phyloP scores from a whole-genome alignment of 64 coral and sea anemone genomes.

The Actinia equina region DNA sequence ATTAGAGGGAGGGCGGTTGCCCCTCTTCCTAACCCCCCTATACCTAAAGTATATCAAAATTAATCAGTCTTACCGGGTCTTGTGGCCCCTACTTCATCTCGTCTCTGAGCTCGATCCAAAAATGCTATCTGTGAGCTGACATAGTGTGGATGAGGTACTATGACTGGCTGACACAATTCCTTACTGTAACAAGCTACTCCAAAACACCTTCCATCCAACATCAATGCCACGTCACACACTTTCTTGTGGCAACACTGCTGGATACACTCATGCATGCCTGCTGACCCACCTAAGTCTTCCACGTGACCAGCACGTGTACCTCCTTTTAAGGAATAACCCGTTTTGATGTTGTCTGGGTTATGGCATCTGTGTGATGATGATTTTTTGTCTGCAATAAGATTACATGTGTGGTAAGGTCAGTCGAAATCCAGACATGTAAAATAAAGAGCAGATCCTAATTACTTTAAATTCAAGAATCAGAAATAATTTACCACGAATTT shows the following conservation, averaged over 20 bases:
- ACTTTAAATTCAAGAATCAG: too few relatives aligned
- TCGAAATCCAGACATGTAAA: too few relatives aligned
- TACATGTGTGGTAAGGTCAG: too few relatives aligned
- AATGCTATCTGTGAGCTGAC: constrained; percentile 68
- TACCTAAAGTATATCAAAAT: background rate
- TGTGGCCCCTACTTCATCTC: constrained; percentile 17
- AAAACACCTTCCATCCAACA: constrained; percentile 81
- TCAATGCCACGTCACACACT: constrained; percentile 74
- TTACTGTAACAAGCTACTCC: constrained; percentile 71
- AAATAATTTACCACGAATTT: too few relatives aligned
- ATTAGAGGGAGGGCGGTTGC: too few relatives aligned
- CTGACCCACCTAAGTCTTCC: constrained; percentile 37
- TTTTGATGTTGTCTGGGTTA: constrained; percentile 38
- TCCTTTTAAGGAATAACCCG: constrained; percentile 50
- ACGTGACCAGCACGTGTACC: constrained; percentile 57
- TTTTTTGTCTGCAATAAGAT: background rate
- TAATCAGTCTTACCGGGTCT: background rate
- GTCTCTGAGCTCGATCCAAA: constrained; percentile 52
- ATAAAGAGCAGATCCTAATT: too few relatives aligned
- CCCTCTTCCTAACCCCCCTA: too few relatives aligned
- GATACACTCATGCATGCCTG: constrained; percentile 63
- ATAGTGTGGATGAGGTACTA: constrained; percentile 80
- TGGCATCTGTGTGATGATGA: background rate
- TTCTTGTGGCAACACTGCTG: constrained; percentile 60
- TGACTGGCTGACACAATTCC: constrained; percentile 63